Evolutionary conservation across 2,888 invertebrate genomes (phyloP).

Genomic region (Cerceris ruficornis): DNA sequence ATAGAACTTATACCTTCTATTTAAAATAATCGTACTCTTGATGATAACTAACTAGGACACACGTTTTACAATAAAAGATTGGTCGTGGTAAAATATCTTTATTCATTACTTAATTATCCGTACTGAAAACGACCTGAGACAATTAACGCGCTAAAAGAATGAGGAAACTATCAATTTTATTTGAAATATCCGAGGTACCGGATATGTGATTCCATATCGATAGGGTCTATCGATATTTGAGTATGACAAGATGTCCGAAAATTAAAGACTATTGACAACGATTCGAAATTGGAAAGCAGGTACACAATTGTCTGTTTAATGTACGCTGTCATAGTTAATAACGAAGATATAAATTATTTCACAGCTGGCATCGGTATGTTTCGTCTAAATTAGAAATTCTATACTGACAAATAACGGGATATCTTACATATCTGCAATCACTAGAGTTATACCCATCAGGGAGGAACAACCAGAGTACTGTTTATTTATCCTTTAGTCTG

Average conservation of each 20-base stretch:
- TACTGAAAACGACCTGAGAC: not conserved
- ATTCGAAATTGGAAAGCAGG: constrained; percentile 28
- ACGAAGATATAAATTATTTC: constrained; percentile 6
- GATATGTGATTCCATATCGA: constrained; percentile 19
- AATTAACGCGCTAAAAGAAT: not conserved
- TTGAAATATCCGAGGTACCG: constrained; percentile 24
- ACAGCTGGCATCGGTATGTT: constrained; percentile 25
- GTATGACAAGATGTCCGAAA: constrained; percentile 59
- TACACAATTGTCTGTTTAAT: constrained; percentile 21
- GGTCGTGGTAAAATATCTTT: too few species aligned
- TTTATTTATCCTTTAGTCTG: constrained; percentile 1
- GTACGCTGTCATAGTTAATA: constrained; percentile 7
- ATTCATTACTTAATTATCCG: too few species aligned
- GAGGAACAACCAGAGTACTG: not conserved
- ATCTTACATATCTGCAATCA: constrained; percentile 7
- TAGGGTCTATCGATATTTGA: constrained; percentile 51
- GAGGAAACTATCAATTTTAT: not conserved
- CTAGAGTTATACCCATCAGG: constrained; percentile 1
- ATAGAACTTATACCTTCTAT: too few species aligned
- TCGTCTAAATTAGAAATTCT: not conserved
- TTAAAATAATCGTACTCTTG: too few species aligned
- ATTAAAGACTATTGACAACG: constrained; percentile 40
- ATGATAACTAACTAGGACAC: too few species aligned
- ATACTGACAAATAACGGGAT: not conserved
- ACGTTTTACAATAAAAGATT: too few species aligned